These are phyloP conservation scores for Apostichopus californicus DNA, from an alignment of 35 echinoderm and acorn worm genomes.

Conservation along the genomic window DNA sequence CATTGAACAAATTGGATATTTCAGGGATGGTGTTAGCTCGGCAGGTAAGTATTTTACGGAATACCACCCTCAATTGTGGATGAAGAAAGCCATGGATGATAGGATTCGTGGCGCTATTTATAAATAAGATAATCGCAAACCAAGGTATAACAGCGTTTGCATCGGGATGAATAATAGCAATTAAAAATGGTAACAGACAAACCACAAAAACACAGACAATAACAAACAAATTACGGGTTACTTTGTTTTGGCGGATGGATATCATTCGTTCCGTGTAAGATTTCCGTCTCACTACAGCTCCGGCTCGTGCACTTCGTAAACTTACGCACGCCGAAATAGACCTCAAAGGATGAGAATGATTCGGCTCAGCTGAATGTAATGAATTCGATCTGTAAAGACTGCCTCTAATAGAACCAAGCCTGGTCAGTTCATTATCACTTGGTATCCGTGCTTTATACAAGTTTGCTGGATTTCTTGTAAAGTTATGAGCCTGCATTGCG, in stretches of 20 bases:
- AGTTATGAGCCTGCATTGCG: background rate
- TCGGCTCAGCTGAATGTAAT: too few relatives aligned
- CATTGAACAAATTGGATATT: background rate
- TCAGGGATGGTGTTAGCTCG: background rate
- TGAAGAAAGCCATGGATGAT: slow-evolving; percentile 8
- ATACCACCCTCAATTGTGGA: background rate
- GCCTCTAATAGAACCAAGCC: too few relatives aligned
- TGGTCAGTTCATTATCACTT: too few relatives aligned
- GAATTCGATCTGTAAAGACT: too few relatives aligned
- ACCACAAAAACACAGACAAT: slow-evolving; percentile 16
- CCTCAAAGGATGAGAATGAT: too few relatives aligned
- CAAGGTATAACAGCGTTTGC: slow-evolving; percentile 10
- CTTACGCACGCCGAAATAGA: too few relatives aligned
- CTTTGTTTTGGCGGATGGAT: slow-evolving; percentile 16
- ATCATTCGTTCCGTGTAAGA: background rate
- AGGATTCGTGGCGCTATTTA: slow-evolving; percentile 37
- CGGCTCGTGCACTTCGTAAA: too few relatives aligned
- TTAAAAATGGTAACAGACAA: background rate
- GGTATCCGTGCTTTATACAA: too few relatives aligned
- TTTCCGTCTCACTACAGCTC: background rate
- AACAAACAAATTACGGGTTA: slow-evolving; percentile 28
- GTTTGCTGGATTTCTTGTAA: too few relatives aligned
- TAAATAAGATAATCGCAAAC: slow-evolving; percentile 23
- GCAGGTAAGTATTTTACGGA: background rate
- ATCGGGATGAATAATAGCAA: slow-evolving; percentile 4